phyloP scores from a whole-genome alignment of 2,888 invertebrate genomes.

The Drosophila hawaiiensis region DNA sequence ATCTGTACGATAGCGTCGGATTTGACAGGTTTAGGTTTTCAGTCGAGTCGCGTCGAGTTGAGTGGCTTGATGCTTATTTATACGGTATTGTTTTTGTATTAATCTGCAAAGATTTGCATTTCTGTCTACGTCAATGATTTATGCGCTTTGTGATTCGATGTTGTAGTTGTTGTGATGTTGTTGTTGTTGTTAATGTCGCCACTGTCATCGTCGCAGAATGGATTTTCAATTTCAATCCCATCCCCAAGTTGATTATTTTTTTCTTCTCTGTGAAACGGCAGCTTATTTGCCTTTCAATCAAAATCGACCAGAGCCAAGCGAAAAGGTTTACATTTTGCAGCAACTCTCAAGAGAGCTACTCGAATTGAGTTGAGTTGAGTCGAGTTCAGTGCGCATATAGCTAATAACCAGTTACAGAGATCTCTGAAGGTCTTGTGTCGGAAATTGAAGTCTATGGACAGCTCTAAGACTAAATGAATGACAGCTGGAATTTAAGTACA shows the following conservation, averaged over 20 bases:
- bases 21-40: constrained; percentile 77
- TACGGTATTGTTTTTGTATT: constrained; percentile 66
- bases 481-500: constrained; percentile 28
- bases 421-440: constrained; percentile 57
- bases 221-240: constrained; percentile 56
- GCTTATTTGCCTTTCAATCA: constrained; percentile 77
- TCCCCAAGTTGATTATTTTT: constrained; percentile 3
- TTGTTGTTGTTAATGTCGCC: constrained; percentile 43
- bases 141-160: constrained; percentile 34
- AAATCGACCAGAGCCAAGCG: constrained; percentile 28
- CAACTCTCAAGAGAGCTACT: constrained; percentile 46
- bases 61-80: constrained; percentile 46
- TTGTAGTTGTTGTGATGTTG: constrained; percentile 33
- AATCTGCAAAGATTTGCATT: constrained; percentile 78
- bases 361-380: constrained; percentile 14
- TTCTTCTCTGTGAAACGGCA: constrained; percentile 63
- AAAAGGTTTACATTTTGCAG: constrained; percentile 53
- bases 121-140: constrained; percentile 75
- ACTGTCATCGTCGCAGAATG: constrained; percentile 57
- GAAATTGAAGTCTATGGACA: constrained; percentile 37
- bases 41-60: constrained; percentile 1
- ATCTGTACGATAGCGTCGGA: constrained; percentile 67
- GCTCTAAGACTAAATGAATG: constrained; percentile 22
- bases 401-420: constrained; percentile 52
- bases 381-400: constrained; percentile 11